These are phyloP conservation scores for Neogobius melanostomus DNA, from an alignment of 2,113 vertebrate species.

Conservation along the genomic window DNA sequence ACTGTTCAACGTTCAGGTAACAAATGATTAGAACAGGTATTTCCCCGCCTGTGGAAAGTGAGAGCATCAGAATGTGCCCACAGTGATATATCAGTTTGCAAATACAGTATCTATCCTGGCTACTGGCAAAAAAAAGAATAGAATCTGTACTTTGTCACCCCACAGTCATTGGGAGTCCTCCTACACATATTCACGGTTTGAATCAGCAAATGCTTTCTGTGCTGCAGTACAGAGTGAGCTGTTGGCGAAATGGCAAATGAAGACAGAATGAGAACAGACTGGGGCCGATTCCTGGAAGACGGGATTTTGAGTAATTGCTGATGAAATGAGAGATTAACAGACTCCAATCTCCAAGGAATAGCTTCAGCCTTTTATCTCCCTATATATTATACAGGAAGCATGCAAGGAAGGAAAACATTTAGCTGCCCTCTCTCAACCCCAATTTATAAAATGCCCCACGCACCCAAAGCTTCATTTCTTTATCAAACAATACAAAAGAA, in stretches of 20 bases:
- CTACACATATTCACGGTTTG: conserved; percentile 40
- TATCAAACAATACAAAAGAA: conserved; percentile 51
- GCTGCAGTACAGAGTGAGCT: neutral
- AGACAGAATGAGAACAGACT: conserved; percentile 7
- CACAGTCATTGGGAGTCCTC: conserved; percentile 35
- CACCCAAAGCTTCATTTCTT: conserved; percentile 38
- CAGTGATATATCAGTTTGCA: no score
- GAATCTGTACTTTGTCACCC: conserved; percentile 31
- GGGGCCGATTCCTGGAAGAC: conserved; percentile 15
- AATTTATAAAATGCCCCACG: conserved; percentile 34
- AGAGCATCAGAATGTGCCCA: no score
- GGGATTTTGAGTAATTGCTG: conserved; percentile 25
- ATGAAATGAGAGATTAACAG: conserved; percentile 25
- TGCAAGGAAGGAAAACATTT: conserved; percentile 43
- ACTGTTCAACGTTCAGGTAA: neutral
- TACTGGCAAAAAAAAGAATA: conserved; percentile 1
- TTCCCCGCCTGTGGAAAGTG: no score
- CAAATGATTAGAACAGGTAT: neutral
- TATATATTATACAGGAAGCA: conserved; percentile 55
- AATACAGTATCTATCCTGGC: neutral
- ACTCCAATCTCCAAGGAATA: conserved; percentile 33
- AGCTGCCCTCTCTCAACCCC: conserved; percentile 62
- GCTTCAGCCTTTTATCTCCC: conserved; percentile 39
- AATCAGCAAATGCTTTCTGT: conserved; percentile 31
- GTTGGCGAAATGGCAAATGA: conserved; percentile 17